Evolutionary conservation across 2,113 vertebrate genomes (phyloP).

Genomic region (Mystacornis crossleyi): DNA sequence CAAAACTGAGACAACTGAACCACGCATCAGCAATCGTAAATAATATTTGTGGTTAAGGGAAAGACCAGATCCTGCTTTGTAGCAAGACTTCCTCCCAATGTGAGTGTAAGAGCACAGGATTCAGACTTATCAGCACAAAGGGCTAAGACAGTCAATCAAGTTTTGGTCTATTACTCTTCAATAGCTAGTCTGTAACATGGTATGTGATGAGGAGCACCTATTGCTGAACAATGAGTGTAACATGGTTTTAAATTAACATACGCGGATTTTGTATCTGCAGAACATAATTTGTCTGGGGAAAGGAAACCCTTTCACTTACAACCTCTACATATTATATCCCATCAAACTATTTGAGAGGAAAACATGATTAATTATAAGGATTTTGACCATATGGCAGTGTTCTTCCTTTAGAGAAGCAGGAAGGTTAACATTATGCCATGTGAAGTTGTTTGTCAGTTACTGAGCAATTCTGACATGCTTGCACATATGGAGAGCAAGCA

Average conservation of each 20-base stretch:
- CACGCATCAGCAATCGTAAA: background rate
- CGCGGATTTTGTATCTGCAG: background rate
- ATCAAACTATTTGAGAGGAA: background rate
- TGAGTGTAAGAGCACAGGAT: background rate
- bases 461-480: background rate
- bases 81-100: background rate
- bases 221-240: background rate
- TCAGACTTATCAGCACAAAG: background rate
- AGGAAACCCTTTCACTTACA: background rate
- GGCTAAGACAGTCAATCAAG: background rate
- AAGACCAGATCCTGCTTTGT: constrained; percentile 3
- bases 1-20: background rate
- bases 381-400: background rate
- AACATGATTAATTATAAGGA: background rate
- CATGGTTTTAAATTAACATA: background rate
- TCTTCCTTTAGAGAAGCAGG: background rate
- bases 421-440: background rate
- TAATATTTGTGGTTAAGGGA: background rate
- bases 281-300: background rate
- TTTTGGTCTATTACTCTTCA: background rate
- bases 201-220: background rate
- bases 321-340: background rate
- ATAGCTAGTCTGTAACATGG: background rate
- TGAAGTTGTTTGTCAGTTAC: background rate
- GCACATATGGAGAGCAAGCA: background rate